Conservation (phyloP, 2,888 invertebrate species). For the Brachylomia viminalis region DNA sequence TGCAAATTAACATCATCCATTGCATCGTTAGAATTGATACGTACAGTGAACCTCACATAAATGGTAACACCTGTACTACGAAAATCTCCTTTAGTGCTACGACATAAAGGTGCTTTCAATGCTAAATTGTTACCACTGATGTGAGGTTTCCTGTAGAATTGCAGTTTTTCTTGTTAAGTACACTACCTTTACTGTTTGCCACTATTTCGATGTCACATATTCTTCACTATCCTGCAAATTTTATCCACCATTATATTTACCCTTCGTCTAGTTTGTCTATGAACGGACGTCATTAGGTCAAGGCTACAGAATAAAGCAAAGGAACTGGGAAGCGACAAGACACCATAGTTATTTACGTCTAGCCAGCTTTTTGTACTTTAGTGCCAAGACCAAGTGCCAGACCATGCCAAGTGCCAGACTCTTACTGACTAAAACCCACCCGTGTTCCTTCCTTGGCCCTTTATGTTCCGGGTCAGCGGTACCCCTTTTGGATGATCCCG, state of each 20-base stretch:
- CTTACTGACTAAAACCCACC: no score
- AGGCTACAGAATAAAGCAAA: neutral
- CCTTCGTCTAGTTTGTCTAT: constrained; percentile 17
- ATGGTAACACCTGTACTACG: neutral
- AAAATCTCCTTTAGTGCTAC: neutral
- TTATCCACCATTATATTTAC: neutral
- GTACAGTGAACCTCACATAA: no score
- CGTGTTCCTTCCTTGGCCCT: no score
- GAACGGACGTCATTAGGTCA: constrained; percentile 4
- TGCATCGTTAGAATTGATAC: neutral
- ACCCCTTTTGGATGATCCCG: no score
- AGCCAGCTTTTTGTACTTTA: no score
- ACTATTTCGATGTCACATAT: neutral
- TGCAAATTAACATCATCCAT: neutral
- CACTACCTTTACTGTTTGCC: no score
- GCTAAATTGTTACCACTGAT: neutral
- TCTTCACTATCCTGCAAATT: neutral
- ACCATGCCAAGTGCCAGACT: no score
- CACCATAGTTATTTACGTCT: neutral
- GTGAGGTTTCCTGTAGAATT: neutral
- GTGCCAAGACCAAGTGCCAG: no score
- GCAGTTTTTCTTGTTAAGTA: neutral
- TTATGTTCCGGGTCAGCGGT: no score
- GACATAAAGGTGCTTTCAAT: neutral
- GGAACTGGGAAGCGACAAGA: no score